Percentiles rank a stretch among this genome's conserved stretches.
These are phyloP conservation scores for Paradoxurus hermaphroditus DNA, from an alignment of 2,113 vertebrate species.

Conservation along the genomic window DNA sequence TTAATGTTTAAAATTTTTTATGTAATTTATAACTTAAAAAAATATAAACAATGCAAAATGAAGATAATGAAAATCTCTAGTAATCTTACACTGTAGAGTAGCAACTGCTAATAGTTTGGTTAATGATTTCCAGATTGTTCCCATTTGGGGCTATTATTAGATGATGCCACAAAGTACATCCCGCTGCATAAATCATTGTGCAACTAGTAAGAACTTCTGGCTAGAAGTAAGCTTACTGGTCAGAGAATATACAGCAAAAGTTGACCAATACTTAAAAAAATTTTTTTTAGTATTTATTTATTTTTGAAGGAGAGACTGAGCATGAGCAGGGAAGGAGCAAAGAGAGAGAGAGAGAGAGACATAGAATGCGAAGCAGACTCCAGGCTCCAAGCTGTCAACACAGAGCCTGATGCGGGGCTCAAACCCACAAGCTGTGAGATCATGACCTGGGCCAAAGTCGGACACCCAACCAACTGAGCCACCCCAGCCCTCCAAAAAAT, in stretches of 20 bases:
- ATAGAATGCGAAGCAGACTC: no score
- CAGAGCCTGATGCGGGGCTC: no score
- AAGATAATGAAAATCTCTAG: background rate
- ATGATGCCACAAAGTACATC: background rate
- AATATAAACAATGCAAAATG: background rate
- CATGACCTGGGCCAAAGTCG: no score
- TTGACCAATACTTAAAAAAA: background rate
- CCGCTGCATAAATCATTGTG: background rate
- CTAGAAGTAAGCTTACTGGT: background rate
- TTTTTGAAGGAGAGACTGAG: no score
- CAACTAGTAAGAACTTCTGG: background rate
- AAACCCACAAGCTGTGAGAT: no score
- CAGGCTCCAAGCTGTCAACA: no score
- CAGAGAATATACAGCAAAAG: background rate
- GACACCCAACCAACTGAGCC: no score
- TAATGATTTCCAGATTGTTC: conserved; percentile 23
- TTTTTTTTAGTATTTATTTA: no score
- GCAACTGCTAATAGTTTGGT: background rate
- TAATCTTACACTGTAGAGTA: background rate
- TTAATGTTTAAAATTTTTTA: background rate
- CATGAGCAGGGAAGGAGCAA: no score
- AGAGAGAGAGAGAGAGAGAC: no score
- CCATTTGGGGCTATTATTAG: background rate
- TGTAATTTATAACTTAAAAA: background rate
- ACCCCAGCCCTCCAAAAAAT: background rate